These are phyloP conservation scores for Anser brachyrhynchus DNA, from an alignment of 2,113 vertebrate genomes.

Conservation along the genomic window DNA sequence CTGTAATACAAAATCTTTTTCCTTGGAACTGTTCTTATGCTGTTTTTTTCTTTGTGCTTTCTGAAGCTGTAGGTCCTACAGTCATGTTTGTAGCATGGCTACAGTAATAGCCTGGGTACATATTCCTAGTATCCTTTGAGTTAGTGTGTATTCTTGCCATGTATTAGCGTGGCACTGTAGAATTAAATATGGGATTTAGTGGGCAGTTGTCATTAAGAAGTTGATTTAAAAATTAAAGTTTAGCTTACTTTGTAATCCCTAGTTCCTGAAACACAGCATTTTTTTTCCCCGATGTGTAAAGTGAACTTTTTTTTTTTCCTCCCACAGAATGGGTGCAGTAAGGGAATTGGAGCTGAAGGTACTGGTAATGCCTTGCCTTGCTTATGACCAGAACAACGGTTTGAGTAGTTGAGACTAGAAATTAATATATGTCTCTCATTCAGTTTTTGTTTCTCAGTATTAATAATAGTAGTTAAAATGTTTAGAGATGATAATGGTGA, in stretches of 20 bases:
- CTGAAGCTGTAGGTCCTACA: background rate
- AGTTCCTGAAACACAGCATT: background rate
- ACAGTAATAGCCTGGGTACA: background rate
- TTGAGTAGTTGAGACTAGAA: background rate
- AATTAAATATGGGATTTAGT: background rate
- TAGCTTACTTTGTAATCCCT: background rate
- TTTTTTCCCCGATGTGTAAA: background rate
- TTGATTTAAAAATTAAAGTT: accelerated
- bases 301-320: background rate
- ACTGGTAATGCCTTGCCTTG: background rate
- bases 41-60: background rate
- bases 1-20: background rate
- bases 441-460: background rate
- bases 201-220: background rate
- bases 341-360: background rate
- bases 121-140: background rate
- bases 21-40: background rate
- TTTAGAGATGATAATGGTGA: background rate
- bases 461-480: background rate
- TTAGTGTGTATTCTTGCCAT: background rate
- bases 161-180: background rate
- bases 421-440: background rate
- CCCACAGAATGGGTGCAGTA: background rate
- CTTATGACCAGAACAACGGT: background rate
- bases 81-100: background rate